Base-by-base conservation (phyloP, 2,888 invertebrate species). In the Antheraea yamamai region DNA sequence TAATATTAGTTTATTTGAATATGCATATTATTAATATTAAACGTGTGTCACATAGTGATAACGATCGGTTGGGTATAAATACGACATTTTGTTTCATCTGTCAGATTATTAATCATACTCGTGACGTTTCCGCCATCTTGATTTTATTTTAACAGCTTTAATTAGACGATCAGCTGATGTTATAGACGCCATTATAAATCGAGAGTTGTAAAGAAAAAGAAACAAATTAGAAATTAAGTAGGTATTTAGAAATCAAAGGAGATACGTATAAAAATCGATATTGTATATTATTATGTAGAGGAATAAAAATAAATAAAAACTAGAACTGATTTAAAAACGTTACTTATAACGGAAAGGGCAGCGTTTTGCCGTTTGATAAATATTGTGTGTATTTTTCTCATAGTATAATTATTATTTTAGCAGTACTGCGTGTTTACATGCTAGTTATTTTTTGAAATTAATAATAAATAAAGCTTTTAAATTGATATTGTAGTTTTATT, bases 391-490 rank as follows among this genome's bases (percentile, higher is more conserved):
- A 89, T 89, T 66, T 91, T 89, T 92, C 89, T 92, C 90, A 92
- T 93, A 92, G 91, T 88, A 88, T 93, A 91, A 72, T 90, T 88
- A 89, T 91, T 85, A 90, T 90, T 85, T 87, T 91, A 91, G 91
- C 88, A 87, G 89, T 91, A 91, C 84, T 87, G 92, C 88, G 92
- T 94, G 93, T 91, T 92, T 91, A 92, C 89, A 88, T 92, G 92
- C 89, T 93, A 92, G 92, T 30, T 93, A 92, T 92, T 93, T 89
- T 93, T 94, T 92, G 91, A 93, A 93, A 92, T 92, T 91, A 94
- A 92, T 93, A 92, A 94, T 20, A n/a, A 89, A 91, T 72, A 74
- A 89, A 85, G 91, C 92, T 93, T 92, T 90, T 91, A 61, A 92
- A 83, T 88, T 85, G 83, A 80, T 75, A 72, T 73, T 75, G 16